Evolutionary conservation across 2,797 vertebrate genomes (phyloP).

Genomic region (Euthynnus affinis): DNA sequence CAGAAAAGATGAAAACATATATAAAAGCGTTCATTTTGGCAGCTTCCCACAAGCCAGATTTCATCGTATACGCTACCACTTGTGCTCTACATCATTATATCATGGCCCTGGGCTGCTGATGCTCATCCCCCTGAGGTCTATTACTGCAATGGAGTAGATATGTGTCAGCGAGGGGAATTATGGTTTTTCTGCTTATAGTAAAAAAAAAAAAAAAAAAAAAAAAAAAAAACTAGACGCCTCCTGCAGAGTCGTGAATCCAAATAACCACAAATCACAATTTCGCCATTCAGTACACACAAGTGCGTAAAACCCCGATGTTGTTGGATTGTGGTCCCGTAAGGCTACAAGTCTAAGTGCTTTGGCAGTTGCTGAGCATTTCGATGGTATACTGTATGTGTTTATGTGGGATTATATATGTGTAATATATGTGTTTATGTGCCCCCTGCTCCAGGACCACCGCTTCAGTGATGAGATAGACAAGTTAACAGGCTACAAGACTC

Average conservation of each 20-base stretch:
- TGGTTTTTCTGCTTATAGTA: constrained; percentile 28
- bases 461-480: constrained; percentile 92
- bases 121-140: constrained; percentile 54
- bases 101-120: constrained; percentile 74
- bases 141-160: constrained; percentile 61
- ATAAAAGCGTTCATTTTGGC: neutral
- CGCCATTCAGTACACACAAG: neutral
- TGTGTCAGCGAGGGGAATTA: constrained; percentile 38
- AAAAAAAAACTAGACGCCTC: constrained; percentile 10
- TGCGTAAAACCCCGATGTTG: neutral
- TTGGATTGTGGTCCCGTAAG: neutral
- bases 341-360: neutral
- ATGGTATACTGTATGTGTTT: constrained; percentile 3
- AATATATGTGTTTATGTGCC: constrained; percentile 26
- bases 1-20: constrained; percentile 18
- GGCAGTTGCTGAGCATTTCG: neutral
- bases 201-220: too few relatives aligned
- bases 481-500: constrained; percentile 88
- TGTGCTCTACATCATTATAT: constrained; percentile 79
- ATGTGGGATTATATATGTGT: neutral
- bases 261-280: neutral
- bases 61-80: constrained; percentile 31
- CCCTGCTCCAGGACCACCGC: constrained; percentile 84
- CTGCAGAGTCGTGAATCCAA: neutral
- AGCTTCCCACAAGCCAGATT: constrained; percentile 16